These are phyloP conservation scores for Gadopsis bispinosus DNA, from an alignment of 2,797 vertebrate genomes.

Conservation along the genomic window DNA sequence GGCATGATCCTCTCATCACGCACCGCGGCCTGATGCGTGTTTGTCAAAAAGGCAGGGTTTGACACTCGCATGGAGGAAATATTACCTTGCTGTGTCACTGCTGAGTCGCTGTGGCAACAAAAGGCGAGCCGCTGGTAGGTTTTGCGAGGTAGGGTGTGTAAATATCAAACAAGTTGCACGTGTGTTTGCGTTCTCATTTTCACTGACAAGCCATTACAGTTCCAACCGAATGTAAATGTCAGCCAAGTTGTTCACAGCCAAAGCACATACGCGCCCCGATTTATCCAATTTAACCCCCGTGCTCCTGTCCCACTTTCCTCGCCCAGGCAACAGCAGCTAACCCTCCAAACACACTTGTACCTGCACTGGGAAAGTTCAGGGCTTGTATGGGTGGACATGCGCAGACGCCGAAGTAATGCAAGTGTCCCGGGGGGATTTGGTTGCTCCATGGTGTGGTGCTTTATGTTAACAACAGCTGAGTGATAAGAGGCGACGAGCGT, in stretches of 20 bases:
- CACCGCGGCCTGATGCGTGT: background rate
- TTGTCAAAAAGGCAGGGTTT: slow-evolving; percentile 47
- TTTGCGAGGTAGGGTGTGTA: slow-evolving; percentile 11
- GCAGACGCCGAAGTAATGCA: background rate
- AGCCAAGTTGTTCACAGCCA: slow-evolving; percentile 17
- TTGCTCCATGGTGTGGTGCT: slow-evolving; percentile 5
- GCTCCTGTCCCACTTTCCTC: background rate
- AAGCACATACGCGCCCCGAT: background rate
- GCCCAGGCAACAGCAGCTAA: background rate
- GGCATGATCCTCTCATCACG: slow-evolving; percentile 19
- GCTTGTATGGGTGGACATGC: background rate
- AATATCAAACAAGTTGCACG: slow-evolving; percentile 29
- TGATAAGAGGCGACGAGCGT: slow-evolving; percentile 15
- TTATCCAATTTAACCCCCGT: too few species aligned
- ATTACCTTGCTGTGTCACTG: background rate
- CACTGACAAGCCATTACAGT: background rate
- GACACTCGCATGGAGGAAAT: background rate
- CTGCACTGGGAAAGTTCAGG: background rate
- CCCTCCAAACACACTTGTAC: background rate
- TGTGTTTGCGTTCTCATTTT: slow-evolving; percentile 30
- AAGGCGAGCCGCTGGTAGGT: background rate
- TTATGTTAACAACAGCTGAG: slow-evolving; percentile 24
- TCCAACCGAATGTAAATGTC: slow-evolving; percentile 25
- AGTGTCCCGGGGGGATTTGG: slow-evolving; percentile 20
- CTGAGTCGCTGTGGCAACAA: slow-evolving; percentile 32